Conservation (phyloP, 2,113 vertebrate species). For the Hyla sarda region DNA sequence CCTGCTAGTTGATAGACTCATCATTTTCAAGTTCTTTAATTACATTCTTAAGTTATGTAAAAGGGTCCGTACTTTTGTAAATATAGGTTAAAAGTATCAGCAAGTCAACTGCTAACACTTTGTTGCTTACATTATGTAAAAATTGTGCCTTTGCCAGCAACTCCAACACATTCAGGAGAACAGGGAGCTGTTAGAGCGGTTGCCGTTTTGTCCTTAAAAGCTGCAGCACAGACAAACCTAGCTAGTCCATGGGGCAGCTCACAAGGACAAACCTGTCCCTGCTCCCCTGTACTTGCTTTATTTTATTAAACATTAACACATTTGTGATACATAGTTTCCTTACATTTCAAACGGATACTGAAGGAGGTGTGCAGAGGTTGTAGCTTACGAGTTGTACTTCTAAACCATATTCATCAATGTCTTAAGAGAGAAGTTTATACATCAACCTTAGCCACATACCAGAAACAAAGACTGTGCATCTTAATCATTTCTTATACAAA, state of each 20-base stretch:
- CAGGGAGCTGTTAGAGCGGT: background rate
- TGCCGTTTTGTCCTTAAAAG: background rate
- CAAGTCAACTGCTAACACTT: background rate
- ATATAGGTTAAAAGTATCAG: background rate
- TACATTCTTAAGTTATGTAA: background rate
- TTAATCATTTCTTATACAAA: too few species aligned
- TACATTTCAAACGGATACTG: too few species aligned
- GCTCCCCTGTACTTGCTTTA: background rate
- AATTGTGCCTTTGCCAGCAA: background rate
- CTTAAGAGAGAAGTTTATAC: too few species aligned
- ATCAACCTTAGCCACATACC: too few species aligned
- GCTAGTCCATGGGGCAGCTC: background rate
- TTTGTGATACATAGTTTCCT: too few species aligned
- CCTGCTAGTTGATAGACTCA: background rate
- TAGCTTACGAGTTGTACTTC: too few species aligned
- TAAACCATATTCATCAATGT: too few species aligned
- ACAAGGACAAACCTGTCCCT: background rate
- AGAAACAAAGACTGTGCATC: too few species aligned
- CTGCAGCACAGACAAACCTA: background rate
- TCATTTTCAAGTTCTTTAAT: background rate
- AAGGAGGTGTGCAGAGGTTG: too few species aligned
- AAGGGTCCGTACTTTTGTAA: background rate
- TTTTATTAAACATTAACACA: too few species aligned
- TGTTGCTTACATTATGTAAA: too few species aligned
- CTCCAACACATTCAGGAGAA: background rate